A percentile compares a stretch with the other conserved stretches of the same genome.
Conservation (phyloP, 2,797 vertebrate species). For the Propithecus perrieri region DNA sequence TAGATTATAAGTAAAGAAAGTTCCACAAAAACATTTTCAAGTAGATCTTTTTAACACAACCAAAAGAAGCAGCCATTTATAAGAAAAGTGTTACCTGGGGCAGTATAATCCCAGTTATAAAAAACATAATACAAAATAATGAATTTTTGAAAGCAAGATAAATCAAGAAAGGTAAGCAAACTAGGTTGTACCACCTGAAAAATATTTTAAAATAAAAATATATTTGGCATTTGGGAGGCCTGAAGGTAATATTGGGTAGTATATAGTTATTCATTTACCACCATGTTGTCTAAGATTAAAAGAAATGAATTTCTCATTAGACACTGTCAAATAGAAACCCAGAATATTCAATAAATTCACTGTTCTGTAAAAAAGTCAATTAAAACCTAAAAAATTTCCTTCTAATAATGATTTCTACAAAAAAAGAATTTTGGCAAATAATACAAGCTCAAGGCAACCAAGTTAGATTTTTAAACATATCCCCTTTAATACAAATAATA, state of each 20-base stretch:
- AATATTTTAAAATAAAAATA: background rate
- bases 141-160: constrained; percentile 82
- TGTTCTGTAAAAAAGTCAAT: background rate
- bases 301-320: constrained; percentile 2
- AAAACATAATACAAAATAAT: constrained; percentile 84
- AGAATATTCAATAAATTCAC: background rate
- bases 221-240: background rate
- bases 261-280: background rate
- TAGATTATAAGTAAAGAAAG: background rate
- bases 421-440: constrained; percentile 13
- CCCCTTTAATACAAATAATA: background rate
- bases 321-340: background rate
- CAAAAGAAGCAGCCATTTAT: constrained; percentile 46
- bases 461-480: constrained; percentile 19
- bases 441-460: background rate
- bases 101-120: constrained; percentile 84
- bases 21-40: background rate
- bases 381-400: constrained; percentile 2
- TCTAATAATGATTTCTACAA: constrained; percentile 12
- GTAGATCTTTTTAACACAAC: background rate
- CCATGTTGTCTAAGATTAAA: background rate
- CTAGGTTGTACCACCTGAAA: constrained; percentile 83
- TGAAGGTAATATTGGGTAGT: background rate
- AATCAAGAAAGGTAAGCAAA: constrained; percentile 84
- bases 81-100: constrained; percentile 76